These are phyloP conservation scores for Crotalus horridus DNA, from an alignment of 2,113 vertebrate genomes.

Conservation along the genomic window DNA sequence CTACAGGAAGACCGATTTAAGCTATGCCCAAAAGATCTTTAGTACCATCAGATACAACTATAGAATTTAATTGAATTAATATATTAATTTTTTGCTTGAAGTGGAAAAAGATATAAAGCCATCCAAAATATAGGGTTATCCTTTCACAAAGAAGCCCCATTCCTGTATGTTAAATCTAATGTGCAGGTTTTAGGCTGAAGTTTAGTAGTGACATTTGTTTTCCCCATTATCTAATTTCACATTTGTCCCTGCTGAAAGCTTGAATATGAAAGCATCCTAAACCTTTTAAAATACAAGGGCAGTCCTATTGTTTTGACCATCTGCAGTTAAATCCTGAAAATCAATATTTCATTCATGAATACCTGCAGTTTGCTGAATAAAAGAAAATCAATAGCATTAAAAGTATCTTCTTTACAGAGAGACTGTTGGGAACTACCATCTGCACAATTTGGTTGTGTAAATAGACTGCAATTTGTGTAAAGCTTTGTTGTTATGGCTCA, in stretches of 20 bases:
- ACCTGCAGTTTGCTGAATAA: neutral
- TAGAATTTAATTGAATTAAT: conserved; percentile 15
- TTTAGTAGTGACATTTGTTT: neutral
- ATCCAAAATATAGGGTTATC: neutral
- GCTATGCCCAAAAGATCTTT: neutral
- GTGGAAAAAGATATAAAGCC: neutral
- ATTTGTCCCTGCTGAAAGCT: neutral
- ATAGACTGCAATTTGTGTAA: neutral
- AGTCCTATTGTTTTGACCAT: neutral
- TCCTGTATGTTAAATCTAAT: neutral
- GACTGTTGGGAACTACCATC: neutral
- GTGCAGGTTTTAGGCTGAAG: neutral
- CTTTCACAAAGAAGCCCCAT: neutral
- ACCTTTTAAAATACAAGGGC: neutral
- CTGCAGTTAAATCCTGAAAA: neutral
- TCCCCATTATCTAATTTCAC: neutral
- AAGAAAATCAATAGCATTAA: neutral
- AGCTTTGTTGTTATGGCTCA: neutral
- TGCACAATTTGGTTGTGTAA: neutral
- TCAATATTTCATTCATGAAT: neutral
- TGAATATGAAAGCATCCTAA: neutral
- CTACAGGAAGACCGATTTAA: neutral
- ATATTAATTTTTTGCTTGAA: neutral
- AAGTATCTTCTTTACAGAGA: neutral
- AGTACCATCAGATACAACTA: neutral